Evolutionary conservation across 2,888 invertebrate genomes (phyloP).

Genomic region (Dromius quadrimaculatus): DNA sequence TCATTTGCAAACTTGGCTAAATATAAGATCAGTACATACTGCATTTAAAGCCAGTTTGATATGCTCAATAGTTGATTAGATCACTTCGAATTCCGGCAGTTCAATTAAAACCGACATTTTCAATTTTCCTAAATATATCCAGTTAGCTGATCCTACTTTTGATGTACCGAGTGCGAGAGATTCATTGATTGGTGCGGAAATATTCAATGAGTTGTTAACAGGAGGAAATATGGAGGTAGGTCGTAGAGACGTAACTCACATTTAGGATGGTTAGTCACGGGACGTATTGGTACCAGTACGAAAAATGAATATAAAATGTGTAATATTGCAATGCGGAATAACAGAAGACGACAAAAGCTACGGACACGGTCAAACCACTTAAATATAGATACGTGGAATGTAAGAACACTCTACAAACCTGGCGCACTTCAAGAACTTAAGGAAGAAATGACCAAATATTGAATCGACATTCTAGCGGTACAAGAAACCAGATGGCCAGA

Average conservation of each 20-base stretch:
- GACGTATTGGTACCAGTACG: neutral
- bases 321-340: too few relatives aligned
- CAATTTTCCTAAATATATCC: constrained; percentile 1
- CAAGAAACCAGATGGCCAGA: too few relatives aligned
- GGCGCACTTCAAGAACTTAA: too few relatives aligned
- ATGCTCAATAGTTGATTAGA: neutral
- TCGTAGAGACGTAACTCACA: constrained; percentile 6
- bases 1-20: neutral
- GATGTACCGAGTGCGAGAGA: constrained; percentile 5
- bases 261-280: constrained; percentile 53
- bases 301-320: neutral
- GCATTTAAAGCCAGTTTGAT: neutral
- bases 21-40: neutral
- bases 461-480: too few relatives aligned
- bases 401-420: too few relatives aligned
- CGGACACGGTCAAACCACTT: too few relatives aligned
- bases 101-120: neutral
- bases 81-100: neutral
- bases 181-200: constrained; percentile 32
- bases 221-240: constrained; percentile 35
- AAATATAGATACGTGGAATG: too few relatives aligned
- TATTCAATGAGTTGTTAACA: constrained; percentile 48
- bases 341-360: too few relatives aligned
- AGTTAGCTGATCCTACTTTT: constrained; percentile 16
- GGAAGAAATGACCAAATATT: too few relatives aligned